Evolutionary conservation across 1,140 invertebrate genomes (phyloP).

Genomic region (Aphelinus certus): DNA sequence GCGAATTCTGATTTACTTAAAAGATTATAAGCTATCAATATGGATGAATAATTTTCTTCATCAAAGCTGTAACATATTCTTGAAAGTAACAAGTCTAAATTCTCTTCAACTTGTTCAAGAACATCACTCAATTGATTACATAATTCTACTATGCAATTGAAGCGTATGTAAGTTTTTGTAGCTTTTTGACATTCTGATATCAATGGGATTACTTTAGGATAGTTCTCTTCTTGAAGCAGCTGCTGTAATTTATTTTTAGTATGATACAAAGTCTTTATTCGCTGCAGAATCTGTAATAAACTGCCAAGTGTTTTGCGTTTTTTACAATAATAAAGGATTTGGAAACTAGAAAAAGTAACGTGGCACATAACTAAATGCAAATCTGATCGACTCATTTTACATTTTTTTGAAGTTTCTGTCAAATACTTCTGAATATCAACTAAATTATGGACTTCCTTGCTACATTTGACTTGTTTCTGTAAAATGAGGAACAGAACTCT

Average conservation of each 20-base stretch:
- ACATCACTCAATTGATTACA: slow-evolving; percentile 90
- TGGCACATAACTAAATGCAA: slow-evolving; percentile 80
- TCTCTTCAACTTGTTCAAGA: slow-evolving; percentile 89
- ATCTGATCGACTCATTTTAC: slow-evolving; percentile 75
- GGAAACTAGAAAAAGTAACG: slow-evolving; percentile 85
- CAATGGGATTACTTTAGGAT: slow-evolving; percentile 87
- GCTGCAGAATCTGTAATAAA: slow-evolving; percentile 80
- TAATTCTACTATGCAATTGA: slow-evolving; percentile 86
- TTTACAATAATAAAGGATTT: slow-evolving; percentile 86
- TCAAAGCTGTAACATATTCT: slow-evolving; percentile 81
- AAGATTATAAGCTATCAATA: slow-evolving; percentile 86
- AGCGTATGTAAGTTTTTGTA: slow-evolving; percentile 83
- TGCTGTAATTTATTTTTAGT: slow-evolving; percentile 87
- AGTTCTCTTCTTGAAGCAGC: slow-evolving; percentile 85
- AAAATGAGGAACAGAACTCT: slow-evolving; percentile 91
- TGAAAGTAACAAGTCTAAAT: slow-evolving; percentile 86
- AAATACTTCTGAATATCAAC: slow-evolving; percentile 80
- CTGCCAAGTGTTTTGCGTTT: slow-evolving; percentile 84
- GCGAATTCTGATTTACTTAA: slow-evolving; percentile 89
- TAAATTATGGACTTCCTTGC: slow-evolving; percentile 84
- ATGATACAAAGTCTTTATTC: slow-evolving; percentile 85
- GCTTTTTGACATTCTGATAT: slow-evolving; percentile 89
- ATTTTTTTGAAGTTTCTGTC: slow-evolving; percentile 75
- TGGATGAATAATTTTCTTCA: slow-evolving; percentile 75
- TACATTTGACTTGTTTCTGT: slow-evolving; percentile 87